Percentiles rank a stretch among this genome's conserved stretches.
Evolutionary conservation across 2,888 invertebrate species (phyloP).

Genomic region (Timema podura): DNA sequence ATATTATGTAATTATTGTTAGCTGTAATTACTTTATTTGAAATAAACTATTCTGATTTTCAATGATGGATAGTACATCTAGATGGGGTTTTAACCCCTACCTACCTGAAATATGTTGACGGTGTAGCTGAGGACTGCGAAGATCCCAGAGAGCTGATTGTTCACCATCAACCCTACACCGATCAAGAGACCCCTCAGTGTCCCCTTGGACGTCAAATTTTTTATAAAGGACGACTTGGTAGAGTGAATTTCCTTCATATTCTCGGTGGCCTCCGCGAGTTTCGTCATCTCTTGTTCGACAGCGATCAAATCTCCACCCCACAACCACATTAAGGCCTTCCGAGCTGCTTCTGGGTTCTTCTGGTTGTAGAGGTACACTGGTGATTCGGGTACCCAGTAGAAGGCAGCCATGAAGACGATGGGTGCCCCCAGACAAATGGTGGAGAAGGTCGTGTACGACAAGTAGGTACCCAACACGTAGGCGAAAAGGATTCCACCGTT

Average conservation of each 20-base stretch:
- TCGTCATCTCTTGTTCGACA: conserved; percentile 39
- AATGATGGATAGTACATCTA: too few species aligned
- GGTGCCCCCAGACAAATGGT: conserved; percentile 50
- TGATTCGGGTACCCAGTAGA: conserved; percentile 56
- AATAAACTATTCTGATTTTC: too few species aligned
- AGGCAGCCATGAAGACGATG: conserved; percentile 46
- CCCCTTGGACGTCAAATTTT: conserved; percentile 43
- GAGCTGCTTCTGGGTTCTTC: conserved; percentile 47
- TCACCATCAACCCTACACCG: conserved; percentile 42
- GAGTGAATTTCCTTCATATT: conserved; percentile 23
- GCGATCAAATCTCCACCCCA: conserved; percentile 36
- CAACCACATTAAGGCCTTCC: conserved; percentile 38
- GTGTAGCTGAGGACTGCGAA: conserved; percentile 44
- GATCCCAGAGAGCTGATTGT: conserved; percentile 48
- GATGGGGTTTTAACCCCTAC: too few species aligned
- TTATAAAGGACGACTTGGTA: conserved; percentile 32
- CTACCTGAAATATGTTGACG: conserved; percentile 38
- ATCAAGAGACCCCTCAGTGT: conserved; percentile 43
- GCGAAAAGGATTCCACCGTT: conserved; percentile 48
- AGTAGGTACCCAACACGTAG: conserved; percentile 49
- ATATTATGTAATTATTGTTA: too few species aligned
- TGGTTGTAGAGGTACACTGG: conserved; percentile 51
- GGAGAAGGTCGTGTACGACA: conserved; percentile 51
- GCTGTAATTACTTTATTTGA: too few species aligned
- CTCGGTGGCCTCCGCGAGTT: conserved; percentile 34